Evolutionary conservation across 2,113 vertebrate species (phyloP).

Genomic region (Myrmecobius fasciatus): DNA sequence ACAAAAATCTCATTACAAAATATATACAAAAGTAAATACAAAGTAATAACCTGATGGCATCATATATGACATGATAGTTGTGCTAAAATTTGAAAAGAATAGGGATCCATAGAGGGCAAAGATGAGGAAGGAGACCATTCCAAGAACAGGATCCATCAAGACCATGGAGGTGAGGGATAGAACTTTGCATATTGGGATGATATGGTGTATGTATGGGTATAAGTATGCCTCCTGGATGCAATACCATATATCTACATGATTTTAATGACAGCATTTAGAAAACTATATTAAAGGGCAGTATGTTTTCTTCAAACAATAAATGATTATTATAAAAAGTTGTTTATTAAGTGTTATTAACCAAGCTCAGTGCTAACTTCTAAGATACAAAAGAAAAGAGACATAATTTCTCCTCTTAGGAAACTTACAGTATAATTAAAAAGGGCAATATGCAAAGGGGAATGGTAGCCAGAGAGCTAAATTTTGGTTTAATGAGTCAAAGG

Average conservation of each 20-base stretch:
- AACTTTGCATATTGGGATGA: neutral
- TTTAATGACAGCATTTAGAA: neutral
- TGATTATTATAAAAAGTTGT: neutral
- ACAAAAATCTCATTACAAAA: neutral
- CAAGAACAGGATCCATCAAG: neutral
- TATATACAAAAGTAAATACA: neutral
- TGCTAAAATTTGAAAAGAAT: neutral
- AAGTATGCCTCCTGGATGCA: neutral
- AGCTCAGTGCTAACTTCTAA: neutral
- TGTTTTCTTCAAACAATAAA: neutral
- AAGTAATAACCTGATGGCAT: neutral
- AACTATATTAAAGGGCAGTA: neutral
- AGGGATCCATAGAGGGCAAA: neutral
- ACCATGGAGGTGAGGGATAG: neutral
- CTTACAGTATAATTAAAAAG: neutral
- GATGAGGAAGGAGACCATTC: neutral
- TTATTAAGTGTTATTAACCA: neutral
- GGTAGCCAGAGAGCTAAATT: neutral
- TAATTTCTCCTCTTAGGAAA: neutral
- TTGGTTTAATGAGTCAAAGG: neutral
- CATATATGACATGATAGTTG: neutral
- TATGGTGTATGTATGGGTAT: neutral
- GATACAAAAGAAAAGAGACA: neutral
- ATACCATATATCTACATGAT: neutral
- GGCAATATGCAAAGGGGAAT: neutral